Evolutionary conservation across 2,113 vertebrate genomes (phyloP).

Genomic region (Notarius lentiginosus): DNA sequence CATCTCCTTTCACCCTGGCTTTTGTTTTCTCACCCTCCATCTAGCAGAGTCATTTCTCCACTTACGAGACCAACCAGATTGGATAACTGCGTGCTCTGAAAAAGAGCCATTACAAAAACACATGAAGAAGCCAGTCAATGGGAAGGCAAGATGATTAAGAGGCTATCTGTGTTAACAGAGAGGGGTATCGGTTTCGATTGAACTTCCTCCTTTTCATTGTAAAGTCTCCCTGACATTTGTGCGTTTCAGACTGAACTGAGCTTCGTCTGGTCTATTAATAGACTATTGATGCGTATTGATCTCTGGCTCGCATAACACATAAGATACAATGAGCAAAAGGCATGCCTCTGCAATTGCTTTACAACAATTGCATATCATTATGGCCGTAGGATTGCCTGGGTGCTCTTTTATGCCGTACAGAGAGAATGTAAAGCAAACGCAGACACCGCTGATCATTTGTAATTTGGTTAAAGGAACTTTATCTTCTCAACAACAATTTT

Average conservation of each 20-base stretch:
- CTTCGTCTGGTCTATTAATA: conserved; percentile 76
- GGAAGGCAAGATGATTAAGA: conserved; percentile 79
- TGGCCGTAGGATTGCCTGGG: conserved; percentile 64
- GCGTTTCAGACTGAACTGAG: conserved; percentile 69
- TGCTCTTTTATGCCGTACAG: conserved; percentile 40
- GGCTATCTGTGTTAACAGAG: conserved; percentile 77
- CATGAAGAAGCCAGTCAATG: conserved; percentile 70
- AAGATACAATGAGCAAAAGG: conserved; percentile 78
- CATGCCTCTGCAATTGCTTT: conserved; percentile 70
- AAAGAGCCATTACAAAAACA: conserved; percentile 61
- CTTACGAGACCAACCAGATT: conserved; percentile 53
- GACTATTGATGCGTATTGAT: conserved; percentile 80
- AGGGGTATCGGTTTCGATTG: conserved; percentile 74
- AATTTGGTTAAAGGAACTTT: conserved; percentile 46
- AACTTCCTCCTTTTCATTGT: conserved; percentile 71
- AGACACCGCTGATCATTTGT: conserved; percentile 40
- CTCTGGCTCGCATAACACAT: conserved; percentile 72
- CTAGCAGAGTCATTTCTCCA: conserved; percentile 62
- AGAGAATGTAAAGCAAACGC: conserved; percentile 14
- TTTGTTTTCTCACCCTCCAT: conserved; percentile 18
- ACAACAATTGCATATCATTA: conserved; percentile 80
- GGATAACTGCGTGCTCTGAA: conserved; percentile 62
- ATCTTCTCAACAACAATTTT: conserved; percentile 32
- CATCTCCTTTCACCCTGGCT: conserved; percentile 33
- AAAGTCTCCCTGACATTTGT: conserved; percentile 68